Evolutionary conservation across 2,888 invertebrate genomes (phyloP), one percentile per base, ranked within the genome.

Genomic region (Unio pictorum): DNA sequence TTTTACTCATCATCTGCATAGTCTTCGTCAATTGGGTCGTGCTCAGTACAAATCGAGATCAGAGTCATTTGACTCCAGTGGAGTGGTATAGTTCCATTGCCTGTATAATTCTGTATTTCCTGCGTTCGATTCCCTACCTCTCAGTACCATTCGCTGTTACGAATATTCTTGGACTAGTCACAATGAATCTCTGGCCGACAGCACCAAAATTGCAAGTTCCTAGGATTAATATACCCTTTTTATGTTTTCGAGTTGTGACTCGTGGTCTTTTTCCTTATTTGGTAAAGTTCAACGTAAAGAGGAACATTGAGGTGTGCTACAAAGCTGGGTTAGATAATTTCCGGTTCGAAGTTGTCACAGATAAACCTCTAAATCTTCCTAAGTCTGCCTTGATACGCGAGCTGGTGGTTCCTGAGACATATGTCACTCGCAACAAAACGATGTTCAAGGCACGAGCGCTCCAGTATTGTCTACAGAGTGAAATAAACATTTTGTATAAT

Each of bases 261-360:
- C 23, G 23, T 23, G 23, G 80, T 0, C 34, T 71, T 26, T 80
- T 73, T 66, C 77, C 78, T 8, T 74, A 76, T 28, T 66, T 80
- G 2, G 78, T 80, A 26, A 71, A 63, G 55, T 56, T 61, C 15
- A 78, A 74, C 59, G 73, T 78, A 0, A 71, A 72, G 54, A 71
- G 71, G 58, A 80, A 80, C 69, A 72, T 78, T 17, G 61, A 80
- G 55, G 69, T 68, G 0, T 80, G 80, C 58, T 67, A 74, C 61
- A 71, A 71, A 66, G 73, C 75, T 15, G 80, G 80, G 20, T 59
- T 80, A 3, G 73, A 76, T 45, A 79, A 79, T 65, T 80, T 74
- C 55, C 76, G 76, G 58, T 73, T 80, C 63, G 80, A 80, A 64
- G 76, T 80, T 7, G 80, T 79, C 7, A 80, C 78, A 18, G 80